These are phyloP conservation scores for Eugnorisma glareosa DNA, from an alignment of 2,888 invertebrate genomes.

Conservation along the genomic window DNA sequence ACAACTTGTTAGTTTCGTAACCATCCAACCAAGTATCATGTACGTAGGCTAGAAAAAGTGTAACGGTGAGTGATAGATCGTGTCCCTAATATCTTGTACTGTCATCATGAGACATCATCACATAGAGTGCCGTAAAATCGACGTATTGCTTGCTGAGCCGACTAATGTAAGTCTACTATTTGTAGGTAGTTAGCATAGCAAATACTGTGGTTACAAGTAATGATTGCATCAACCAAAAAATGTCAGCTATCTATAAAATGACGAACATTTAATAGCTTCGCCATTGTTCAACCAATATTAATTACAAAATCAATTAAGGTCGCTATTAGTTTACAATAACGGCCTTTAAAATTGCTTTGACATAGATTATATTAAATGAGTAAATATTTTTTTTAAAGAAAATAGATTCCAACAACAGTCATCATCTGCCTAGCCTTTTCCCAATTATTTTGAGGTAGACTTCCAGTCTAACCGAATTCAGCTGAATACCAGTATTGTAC, in stretches of 20 bases:
- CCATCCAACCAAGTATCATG: slow-evolving; percentile 3
- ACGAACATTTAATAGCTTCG: slow-evolving; percentile 4
- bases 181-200: not conserved
- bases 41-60: slow-evolving; percentile 20
- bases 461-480: not conserved
- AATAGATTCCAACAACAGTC: slow-evolving; percentile 10
- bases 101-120: slow-evolving; percentile 28
- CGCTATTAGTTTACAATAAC: slow-evolving; percentile 15
- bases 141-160: not conserved
- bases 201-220: slow-evolving; percentile 14
- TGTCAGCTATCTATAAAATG: slow-evolving; percentile 3
- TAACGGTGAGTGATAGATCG: slow-evolving; percentile 15
- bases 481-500: not conserved
- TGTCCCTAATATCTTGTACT: slow-evolving; percentile 34
- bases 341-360: slow-evolving; percentile 12
- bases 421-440: not conserved
- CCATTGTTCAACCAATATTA: slow-evolving; percentile 17
- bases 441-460: not conserved
- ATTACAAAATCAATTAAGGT: slow-evolving; percentile 30
- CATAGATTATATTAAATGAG: not conserved
- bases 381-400: not conserved
- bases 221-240: slow-evolving; percentile 24
- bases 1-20: slow-evolving; percentile 50
- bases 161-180: not conserved
- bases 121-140: slow-evolving; percentile 1